Evolutionary conservation across 2,888 invertebrate genomes (phyloP).

Genomic region (Euspilapteryx auroguttella): DNA sequence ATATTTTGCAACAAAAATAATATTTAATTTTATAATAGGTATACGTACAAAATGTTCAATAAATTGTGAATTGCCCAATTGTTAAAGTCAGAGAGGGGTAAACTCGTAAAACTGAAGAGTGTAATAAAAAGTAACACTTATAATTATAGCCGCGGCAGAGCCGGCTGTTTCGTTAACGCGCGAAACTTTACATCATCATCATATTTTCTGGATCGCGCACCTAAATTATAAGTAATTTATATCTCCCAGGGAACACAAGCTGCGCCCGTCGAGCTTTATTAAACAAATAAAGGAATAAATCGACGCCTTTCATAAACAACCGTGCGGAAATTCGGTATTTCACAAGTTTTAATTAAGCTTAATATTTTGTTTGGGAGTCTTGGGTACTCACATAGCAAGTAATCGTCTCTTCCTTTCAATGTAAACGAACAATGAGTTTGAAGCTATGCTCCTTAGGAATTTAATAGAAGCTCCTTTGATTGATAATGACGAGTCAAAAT

Average conservation of each 20-base stretch:
- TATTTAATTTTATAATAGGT: too few species aligned
- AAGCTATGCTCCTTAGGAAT: too few species aligned
- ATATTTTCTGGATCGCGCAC: conserved; percentile 52
- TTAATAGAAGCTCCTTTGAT: too few species aligned
- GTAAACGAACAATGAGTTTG: too few species aligned
- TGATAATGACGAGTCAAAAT: too few species aligned
- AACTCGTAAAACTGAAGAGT: too few species aligned
- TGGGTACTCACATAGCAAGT: too few species aligned
- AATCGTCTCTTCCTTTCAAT: too few species aligned
- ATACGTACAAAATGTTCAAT: too few species aligned
- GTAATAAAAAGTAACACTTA: conserved; percentile 1
- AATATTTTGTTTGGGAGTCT: conserved; percentile 4
- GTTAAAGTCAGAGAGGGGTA: too few species aligned
- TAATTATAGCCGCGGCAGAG: conserved; percentile 1
- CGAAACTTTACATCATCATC: conserved; percentile 52
- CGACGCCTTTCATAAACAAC: conserved; percentile 40
- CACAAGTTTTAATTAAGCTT: conserved; percentile 6
- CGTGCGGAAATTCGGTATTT: conserved; percentile 36
- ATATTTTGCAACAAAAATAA: too few species aligned
- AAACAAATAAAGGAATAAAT: conserved; percentile 54
- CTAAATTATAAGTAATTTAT: conserved; percentile 58
- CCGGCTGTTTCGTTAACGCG: conserved; percentile 28
- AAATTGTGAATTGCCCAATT: too few species aligned
- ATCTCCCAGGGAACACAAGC: conserved; percentile 40
- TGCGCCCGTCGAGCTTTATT: conserved; percentile 43